Base-by-base conservation (phyloP, 2,113 vertebrate genomes). In the Gambusia affinis region DNA sequence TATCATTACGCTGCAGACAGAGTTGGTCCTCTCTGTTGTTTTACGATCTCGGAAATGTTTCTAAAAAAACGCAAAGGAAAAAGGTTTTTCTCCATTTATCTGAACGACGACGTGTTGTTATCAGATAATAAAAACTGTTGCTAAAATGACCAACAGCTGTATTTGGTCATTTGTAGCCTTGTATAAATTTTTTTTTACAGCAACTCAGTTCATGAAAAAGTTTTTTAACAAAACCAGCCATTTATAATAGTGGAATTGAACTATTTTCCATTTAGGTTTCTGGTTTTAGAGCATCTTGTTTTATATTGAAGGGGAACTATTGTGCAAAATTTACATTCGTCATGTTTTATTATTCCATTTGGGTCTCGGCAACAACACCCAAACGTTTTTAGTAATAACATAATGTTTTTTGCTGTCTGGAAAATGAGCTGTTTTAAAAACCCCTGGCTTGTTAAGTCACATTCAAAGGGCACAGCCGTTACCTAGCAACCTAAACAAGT, bases 21-120 rank as follows among this genome's bases (percentile, higher is more conserved):
- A 30, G 60, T 61, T 24, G 63, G 28, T 62, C 37, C n/a, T 24
- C 19, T n/a, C 29, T 47, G 75, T 22, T 69, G 37, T 75, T 83
- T 54, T 31, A 3, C 63, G 77, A 12, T 71, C 67, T 75, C 68
- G 1, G 60, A 76, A 66, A 19, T 51, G 19, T 64, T 3, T 11
- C 24, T 8, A 2, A 22, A 57, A 19, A 54, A 24, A 57, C 22
- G 8, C 24, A 8, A 6, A 57, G 51, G 51, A 24, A n/a, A n/a
- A 57, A 57, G 24, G 24, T 11, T n/a, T n/a, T n/a, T n/a, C 22
- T 7, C 8, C 24, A 10, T 57, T 31, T 63, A 31, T 31, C 31
- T 63, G 6, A 22, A 22, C 24, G 7, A 8, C 22, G 22, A 7
- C 5, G 7, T 54, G 17, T 22, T 19, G 47, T 54, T 54, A 19